Evolutionary conservation across 2,888 invertebrate species (phyloP), one percentile per base, ranked within the genome.

Genomic region (Nebria salina): DNA sequence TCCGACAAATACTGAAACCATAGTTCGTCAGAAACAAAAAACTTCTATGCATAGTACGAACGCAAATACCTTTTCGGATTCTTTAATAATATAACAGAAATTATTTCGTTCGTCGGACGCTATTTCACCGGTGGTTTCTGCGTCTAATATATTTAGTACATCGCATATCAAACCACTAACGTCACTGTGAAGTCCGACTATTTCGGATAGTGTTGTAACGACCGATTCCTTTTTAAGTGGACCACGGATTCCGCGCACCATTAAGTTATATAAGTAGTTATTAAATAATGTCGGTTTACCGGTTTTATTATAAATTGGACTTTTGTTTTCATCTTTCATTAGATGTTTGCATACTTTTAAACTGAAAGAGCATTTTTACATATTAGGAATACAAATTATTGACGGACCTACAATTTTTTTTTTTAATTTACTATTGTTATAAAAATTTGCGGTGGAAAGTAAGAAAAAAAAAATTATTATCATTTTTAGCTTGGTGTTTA

Each of bases 91-190:
- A 86, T 92, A 92, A 87, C 94, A 94, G 89, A 95, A 96, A 87
- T 93, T 93, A 85, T 91, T 91, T 83, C 97, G 91, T 86, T 95
- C 94, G 83, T 94, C 94, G 84, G 93, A 93, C 82, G 93, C 91
- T 34, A 91, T 92, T 85, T 95, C 95, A 83, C 87, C 86, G 66
- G 91, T 91, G 11, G 95, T 95, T 89, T 97, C 96, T 64, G 95
- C 93, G 90, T 98, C 97, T 83, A 96, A 91, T 81, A 97, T 92
- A 86, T 95, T 94, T 82, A 97, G 92, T 82, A 97, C 93, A 89
- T 98, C 98, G 86, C 97, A 91, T 83, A 97, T 91, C 81, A 96
- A 92, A 43, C 96, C 96, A 82, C 96, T 94, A 85, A 97, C 91
- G 86, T 96, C 96, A 84, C 92, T 92, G 89, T 97, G 95, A 83